These are phyloP conservation scores for Poecile atricapillus DNA, from an alignment of 2,113 vertebrate genomes.

Conservation along the genomic window DNA sequence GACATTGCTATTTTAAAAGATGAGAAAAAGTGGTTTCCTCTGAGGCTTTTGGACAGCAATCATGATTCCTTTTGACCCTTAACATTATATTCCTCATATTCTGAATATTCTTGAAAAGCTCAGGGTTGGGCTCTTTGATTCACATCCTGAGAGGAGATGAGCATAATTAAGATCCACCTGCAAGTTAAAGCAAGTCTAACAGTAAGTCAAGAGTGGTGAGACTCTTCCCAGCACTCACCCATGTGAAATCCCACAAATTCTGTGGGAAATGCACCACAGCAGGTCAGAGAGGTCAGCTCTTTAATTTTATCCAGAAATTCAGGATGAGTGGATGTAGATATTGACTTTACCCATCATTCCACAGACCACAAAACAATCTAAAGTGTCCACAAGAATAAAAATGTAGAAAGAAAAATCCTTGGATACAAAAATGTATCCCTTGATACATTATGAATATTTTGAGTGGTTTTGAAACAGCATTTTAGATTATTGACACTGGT, in stretches of 20 bases:
- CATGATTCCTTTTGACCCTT: neutral
- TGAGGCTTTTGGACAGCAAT: neutral
- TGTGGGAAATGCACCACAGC: neutral
- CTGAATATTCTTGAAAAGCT: neutral
- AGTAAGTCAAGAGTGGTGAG: neutral
- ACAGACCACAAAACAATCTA: neutral
- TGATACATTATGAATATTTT: neutral
- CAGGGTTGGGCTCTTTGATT: neutral
- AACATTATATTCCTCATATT: neutral
- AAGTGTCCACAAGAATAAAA: neutral
- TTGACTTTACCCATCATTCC: neutral
- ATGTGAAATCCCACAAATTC: neutral
- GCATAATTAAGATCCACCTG: neutral
- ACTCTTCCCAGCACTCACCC: neutral
- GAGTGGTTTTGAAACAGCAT: neutral
- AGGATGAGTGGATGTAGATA: rapidly evolving
- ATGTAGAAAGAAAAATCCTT: neutral
- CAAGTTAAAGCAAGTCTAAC: neutral
- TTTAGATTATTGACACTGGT: neutral
- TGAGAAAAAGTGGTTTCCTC: neutral
- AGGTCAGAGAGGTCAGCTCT: neutral
- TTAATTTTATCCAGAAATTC: neutral
- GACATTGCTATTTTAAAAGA: neutral
- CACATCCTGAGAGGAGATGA: neutral
- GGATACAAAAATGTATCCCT: neutral